phyloP scores from a whole-genome alignment of 2,797 vertebrate species.

The Octomys mimax region DNA sequence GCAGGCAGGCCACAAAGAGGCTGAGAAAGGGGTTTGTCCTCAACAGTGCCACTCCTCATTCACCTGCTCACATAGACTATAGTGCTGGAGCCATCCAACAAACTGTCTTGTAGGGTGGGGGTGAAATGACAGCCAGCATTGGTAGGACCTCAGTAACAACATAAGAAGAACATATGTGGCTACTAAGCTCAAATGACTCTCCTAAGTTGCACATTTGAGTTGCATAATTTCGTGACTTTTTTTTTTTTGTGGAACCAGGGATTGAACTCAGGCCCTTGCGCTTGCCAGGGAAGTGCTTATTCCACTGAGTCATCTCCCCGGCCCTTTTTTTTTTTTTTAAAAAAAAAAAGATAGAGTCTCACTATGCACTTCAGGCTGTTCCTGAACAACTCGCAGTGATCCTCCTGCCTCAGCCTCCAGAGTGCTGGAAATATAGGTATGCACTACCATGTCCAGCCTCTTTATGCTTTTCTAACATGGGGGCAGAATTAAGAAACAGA shows the following conservation, averaged over 20 bases:
- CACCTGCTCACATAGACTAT: neutral
- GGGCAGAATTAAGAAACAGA: slow-evolving; percentile 16
- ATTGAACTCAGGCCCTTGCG: no score
- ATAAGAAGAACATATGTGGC: neutral
- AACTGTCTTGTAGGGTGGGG: neutral
- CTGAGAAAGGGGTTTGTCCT: neutral
- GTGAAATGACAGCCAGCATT: fast-evolving
- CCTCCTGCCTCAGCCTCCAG: neutral
- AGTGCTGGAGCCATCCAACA: neutral
- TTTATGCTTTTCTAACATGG: neutral
- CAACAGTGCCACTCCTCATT: neutral
- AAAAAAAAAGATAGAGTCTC: neutral
- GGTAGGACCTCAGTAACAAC: neutral
- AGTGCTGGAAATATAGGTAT: neutral
- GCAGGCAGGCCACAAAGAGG: neutral
- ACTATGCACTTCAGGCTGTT: neutral
- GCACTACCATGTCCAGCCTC: neutral
- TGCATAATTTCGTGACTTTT: neutral
- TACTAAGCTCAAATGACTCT: neutral
- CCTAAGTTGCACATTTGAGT: neutral
- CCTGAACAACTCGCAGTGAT: neutral
- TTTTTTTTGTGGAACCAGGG: neutral
- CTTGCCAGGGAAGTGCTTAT: no score
- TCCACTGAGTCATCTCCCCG: no score
- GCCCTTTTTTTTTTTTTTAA: no score